Evolutionary conservation across 2,888 invertebrate genomes (phyloP), one percentile per base, ranked within the genome.

Genomic region (Ecliptopera silaceata): DNA sequence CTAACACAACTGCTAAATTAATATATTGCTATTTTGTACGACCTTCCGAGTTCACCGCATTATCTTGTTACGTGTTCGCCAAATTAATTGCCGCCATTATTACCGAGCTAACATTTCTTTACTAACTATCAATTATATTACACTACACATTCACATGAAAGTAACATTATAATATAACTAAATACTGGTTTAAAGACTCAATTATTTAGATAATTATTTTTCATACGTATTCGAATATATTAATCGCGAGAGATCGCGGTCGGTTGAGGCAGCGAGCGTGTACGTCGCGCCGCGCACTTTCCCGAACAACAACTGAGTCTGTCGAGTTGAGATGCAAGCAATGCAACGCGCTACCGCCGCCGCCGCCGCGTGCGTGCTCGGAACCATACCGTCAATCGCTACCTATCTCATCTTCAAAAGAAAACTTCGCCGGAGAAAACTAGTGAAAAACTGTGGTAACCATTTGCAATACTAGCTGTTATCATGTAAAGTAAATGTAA

Each of bases 271-370:
- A 67, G 72, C 70, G 70, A 75, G 66, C 60, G 47, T 29, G 62
- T 61, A 81, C 88, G 87, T 86, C 79, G 65, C 72, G 64, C 75
- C 79, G 78, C 84, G 75, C 67, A 74, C 77, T 79, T 64, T 58
- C 64, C 75, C 79, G 76, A 72, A 61, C 59, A 72, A 72, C 67
- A 70, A 88, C 87, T 86, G 86, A 48, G 26, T 15, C 10, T 15
- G n/a, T n/a, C n/a, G 36, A 36, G 15, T 18, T 31, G 26, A 38
- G 39, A 26, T 34, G 39, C 29, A 34, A 46, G 32, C 29, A 18
- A 46, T 15, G 36, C 36, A 36, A 15, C 36, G 15, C 36, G 15
- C 15, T 13, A 15, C 36, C 15, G 10, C 3, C 36, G 36, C 3
- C 12, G 36, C 5, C 36, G 2, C 15, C 36, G 6, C 15, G 8